phyloP scores from a whole-genome alignment of 1,140 invertebrate genomes.

The Drosophila oshimai region DNA sequence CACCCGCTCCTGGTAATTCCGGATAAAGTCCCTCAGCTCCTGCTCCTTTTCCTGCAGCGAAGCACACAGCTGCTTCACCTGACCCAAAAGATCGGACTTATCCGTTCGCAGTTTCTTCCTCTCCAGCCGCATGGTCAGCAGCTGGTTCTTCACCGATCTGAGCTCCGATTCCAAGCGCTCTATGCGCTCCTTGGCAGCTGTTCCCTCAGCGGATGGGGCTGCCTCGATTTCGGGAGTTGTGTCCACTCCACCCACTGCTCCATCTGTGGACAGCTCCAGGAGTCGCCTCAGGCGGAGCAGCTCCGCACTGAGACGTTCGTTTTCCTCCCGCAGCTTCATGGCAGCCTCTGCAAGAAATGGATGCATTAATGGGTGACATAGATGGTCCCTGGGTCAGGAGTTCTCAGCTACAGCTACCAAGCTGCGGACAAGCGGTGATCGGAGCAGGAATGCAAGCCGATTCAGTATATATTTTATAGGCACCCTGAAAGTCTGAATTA shows the following conservation, averaged over 20 bases:
- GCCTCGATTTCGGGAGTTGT: slow-evolving; percentile 51
- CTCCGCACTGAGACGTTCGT: slow-evolving; percentile 87
- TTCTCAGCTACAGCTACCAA: slow-evolving; percentile 16
- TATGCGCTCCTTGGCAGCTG: slow-evolving; percentile 60
- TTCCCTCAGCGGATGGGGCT: slow-evolving; percentile 25
- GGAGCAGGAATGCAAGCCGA: slow-evolving; percentile 14
- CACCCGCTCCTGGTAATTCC: slow-evolving; percentile 93
- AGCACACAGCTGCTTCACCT: slow-evolving; percentile 97
- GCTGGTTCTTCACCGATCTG: slow-evolving; percentile 84
- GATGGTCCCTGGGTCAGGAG: neutral
- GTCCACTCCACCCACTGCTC: slow-evolving; percentile 74
- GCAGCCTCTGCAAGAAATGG: slow-evolving; percentile 51
- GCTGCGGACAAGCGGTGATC: slow-evolving; percentile 48
- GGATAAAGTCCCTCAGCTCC: slow-evolving; percentile 95
- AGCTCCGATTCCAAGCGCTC: slow-evolving; percentile 85
- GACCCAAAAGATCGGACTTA: slow-evolving; percentile 95
- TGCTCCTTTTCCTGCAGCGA: slow-evolving; percentile 97
- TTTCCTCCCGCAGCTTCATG: slow-evolving; percentile 86
- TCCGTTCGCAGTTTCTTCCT: slow-evolving; percentile 95
- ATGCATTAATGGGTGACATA: neutral
- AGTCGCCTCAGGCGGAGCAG: slow-evolving; percentile 85
- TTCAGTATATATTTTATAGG: neutral
- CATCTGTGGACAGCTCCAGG: slow-evolving; percentile 82
- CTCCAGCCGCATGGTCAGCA: slow-evolving; percentile 91
- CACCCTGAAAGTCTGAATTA: too few species aligned